Conservation (phyloP, 2,113 vertebrate species). For the Plecturocebus donacophilus region DNA sequence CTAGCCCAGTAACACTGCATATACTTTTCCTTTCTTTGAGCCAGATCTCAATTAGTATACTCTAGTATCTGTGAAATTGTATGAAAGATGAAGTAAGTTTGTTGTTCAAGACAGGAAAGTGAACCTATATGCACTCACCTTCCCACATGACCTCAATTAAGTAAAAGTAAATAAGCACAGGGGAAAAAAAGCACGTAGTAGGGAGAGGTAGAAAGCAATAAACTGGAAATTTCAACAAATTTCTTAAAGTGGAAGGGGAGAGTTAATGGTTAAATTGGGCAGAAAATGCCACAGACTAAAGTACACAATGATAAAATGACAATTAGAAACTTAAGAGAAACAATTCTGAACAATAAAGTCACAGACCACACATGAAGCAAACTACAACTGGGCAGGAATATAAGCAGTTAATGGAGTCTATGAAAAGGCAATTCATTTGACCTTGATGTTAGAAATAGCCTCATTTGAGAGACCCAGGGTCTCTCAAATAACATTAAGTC, state of each 20-base stretch:
- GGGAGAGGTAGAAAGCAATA: background rate
- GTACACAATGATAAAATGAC: background rate
- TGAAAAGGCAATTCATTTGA: background rate
- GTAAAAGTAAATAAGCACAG: background rate
- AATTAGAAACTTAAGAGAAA: background rate
- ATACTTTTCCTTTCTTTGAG: background rate
- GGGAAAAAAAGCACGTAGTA: background rate
- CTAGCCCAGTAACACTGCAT: background rate
- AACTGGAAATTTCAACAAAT: background rate
- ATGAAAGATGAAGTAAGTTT: background rate
- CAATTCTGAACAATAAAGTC: slow-evolving; percentile 16
- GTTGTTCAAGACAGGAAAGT: background rate
- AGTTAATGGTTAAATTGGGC: background rate
- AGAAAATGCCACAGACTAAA: background rate
- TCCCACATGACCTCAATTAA: background rate
- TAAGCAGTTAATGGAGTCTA: background rate
- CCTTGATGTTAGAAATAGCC: background rate
- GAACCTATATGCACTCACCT: background rate
- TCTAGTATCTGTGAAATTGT: background rate
- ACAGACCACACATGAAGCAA: background rate
- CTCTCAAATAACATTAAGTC: background rate
- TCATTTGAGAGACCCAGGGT: background rate
- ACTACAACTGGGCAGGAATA: background rate
- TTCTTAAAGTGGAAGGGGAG: background rate
- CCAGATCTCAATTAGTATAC: background rate